Evolutionary conservation across 1,140 invertebrate species (phyloP), one percentile per base, ranked within the genome.

Genomic region (Asobara japonica): DNA sequence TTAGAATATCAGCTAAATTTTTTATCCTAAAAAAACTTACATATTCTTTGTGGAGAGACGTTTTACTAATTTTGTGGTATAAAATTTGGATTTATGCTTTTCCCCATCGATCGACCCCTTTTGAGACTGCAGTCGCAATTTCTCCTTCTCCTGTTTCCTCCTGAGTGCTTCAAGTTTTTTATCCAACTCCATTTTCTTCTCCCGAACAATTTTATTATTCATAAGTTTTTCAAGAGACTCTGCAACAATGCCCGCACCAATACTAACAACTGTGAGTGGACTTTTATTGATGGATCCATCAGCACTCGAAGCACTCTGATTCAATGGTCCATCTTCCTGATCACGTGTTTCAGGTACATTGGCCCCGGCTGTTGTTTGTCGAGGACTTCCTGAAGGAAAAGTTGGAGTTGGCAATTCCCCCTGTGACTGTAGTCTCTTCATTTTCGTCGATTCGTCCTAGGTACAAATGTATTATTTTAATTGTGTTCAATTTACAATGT

Each of bases 131-230:
- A 92, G 80, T 71, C 91, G 89, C 38, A 89, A 80, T 79, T 91
- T 91, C 75, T 94, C 92, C 78, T 87, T 66, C 29, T 66, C 70
- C n/a, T 72, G 70, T 20, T 72, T 72, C 5, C 70, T 64, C 29
- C 48, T 41, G 7, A 72, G 25, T n/a, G 70, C 48, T 16, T 72
- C 70, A 5, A 98, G 83, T 82, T 97, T 97, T 80, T 96, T 95
- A 36, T 97, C 94, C 18, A 97, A 83, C 82, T 98, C 96, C 0
- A 90, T 76, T 16, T 92, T 91, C 77, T 96, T 95, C 76, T 97
- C 96, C 30, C 90, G 91, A 3, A 96, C 94, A 25, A 90, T 78
- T 88, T 97, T 97, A 79, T 92, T 92, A 4, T 94, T 92, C 77
- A 95, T 90, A 6, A 97, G 88, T 74, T 93, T 91, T 8, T 96